These are phyloP conservation scores for Ectemnius continuus DNA, from an alignment of 2,888 invertebrate species.

Conservation along the genomic window DNA sequence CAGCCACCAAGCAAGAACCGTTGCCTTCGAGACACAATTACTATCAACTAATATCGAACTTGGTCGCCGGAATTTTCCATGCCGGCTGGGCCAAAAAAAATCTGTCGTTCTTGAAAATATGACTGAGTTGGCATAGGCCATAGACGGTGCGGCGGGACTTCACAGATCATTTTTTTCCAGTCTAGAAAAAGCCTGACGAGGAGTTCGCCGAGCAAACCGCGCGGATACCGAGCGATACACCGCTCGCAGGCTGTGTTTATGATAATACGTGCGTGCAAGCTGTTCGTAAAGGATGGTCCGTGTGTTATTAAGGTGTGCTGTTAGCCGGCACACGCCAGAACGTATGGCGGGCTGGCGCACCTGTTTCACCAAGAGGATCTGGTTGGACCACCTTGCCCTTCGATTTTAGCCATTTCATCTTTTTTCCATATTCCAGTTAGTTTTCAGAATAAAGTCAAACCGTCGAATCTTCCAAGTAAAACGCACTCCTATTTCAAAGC, in stretches of 20 bases:
- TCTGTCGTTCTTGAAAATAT: too few relatives aligned
- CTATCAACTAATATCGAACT: too few relatives aligned
- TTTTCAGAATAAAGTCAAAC: too few relatives aligned
- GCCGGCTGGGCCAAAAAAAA: too few relatives aligned
- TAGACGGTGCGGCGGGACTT: too few relatives aligned
- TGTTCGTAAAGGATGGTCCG: conserved; percentile 50
- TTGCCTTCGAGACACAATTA: not conserved
- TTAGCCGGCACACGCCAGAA: conserved; percentile 64
- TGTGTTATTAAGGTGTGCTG: conserved; percentile 59
- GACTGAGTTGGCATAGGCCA: too few relatives aligned
- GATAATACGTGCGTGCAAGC: conserved; percentile 58
- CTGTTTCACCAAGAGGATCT: conserved; percentile 60
- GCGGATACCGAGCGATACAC: conserved; percentile 19
- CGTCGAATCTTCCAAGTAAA: too few relatives aligned
- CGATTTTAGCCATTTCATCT: conserved; percentile 12
- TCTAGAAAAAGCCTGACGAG: not conserved
- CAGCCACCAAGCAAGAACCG: not conserved
- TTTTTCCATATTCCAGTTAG: not conserved
- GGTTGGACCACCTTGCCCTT: conserved; percentile 60
- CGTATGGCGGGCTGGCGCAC: conserved; percentile 50
- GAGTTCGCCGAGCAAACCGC: not conserved
- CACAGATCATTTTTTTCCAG: too few relatives aligned
- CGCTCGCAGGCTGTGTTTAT: conserved; percentile 52
- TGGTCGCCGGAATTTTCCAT: too few relatives aligned
- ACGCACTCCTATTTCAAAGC: too few relatives aligned